Evolutionary conservation across 1,140 invertebrate species (phyloP).

Genomic region (Trachymyrmex septentrionalis): DNA sequence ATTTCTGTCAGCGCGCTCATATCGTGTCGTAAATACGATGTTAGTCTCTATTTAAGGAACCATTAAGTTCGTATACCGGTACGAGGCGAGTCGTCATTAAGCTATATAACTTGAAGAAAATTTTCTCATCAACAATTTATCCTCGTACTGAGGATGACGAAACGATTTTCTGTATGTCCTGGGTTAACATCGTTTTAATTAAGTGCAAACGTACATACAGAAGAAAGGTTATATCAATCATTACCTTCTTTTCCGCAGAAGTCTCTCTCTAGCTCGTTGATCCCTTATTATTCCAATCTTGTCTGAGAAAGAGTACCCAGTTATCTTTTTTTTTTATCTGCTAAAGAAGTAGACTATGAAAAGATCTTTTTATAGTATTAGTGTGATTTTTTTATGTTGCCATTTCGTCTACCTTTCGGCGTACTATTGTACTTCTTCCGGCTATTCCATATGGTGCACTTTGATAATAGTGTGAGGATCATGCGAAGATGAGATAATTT

Average conservation of each 20-base stretch:
- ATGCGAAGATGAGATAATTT: slow-evolving; percentile 77
- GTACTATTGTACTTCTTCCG: neutral
- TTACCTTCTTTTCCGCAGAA: neutral
- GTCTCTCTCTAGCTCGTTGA: neutral
- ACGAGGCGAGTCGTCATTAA: slow-evolving; percentile 41
- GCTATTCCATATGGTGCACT: neutral
- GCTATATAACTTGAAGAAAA: slow-evolving; percentile 48
- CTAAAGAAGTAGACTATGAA: neutral
- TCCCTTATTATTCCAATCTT: neutral
- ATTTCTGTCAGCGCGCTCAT: slow-evolving; percentile 41
- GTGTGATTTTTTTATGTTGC: neutral
- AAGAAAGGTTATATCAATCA: neutral
- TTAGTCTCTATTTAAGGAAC: slow-evolving; percentile 50
- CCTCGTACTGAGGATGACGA: neutral
- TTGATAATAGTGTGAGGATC: slow-evolving; percentile 63
- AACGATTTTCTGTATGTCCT: slow-evolving; percentile 41
- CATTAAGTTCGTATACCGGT: slow-evolving; percentile 22
- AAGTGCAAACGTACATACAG: slow-evolving; percentile 3
- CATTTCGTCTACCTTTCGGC: slow-evolving; percentile 10
- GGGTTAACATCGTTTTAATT: slow-evolving; percentile 14
- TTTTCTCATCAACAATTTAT: slow-evolving; percentile 55
- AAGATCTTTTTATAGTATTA: neutral
- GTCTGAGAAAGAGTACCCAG: neutral
- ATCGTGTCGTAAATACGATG: slow-evolving; percentile 32
- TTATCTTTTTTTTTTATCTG: neutral